A percentile compares a stretch with the other conserved stretches of the same genome.
phyloP scores from a whole-genome alignment of 2,113 vertebrate genomes.

The Lamprologus lemairii region DNA sequence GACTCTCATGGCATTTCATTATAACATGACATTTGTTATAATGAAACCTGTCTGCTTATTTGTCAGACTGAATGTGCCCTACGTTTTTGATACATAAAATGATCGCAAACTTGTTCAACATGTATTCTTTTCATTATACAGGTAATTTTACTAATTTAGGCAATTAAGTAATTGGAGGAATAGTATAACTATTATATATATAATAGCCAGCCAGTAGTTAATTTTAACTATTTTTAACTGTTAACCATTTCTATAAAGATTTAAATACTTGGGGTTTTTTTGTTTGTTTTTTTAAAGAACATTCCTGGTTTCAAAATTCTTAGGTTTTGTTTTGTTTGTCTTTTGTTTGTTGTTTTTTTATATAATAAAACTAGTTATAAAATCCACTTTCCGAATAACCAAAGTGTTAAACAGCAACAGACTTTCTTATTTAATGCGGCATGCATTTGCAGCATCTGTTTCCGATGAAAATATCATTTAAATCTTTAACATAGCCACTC shows the following conservation, averaged over 20 bases:
- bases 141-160: not conserved
- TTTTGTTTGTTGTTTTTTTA: fast-evolving
- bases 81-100: not conserved
- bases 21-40: not conserved
- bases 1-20: not conserved
- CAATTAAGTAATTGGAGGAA: not conserved
- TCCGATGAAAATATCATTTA: not conserved
- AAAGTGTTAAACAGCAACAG: not conserved
- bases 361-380: not conserved
- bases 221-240: not conserved
- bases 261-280: fast-evolving
- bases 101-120: not conserved
- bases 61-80: not conserved
- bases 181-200: not conserved
- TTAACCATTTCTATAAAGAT: not conserved
- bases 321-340: not conserved
- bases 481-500: not conserved
- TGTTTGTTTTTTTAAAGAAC: not conserved
- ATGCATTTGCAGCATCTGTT: not conserved
- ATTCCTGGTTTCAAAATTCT: not conserved
- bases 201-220: not conserved
- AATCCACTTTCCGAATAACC: not conserved
- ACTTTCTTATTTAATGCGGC: not conserved
- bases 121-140: not conserved
- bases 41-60: not conserved